phyloP scores from a whole-genome alignment of 1,140 invertebrate genomes.

The Dendrolimus punctatus region DNA sequence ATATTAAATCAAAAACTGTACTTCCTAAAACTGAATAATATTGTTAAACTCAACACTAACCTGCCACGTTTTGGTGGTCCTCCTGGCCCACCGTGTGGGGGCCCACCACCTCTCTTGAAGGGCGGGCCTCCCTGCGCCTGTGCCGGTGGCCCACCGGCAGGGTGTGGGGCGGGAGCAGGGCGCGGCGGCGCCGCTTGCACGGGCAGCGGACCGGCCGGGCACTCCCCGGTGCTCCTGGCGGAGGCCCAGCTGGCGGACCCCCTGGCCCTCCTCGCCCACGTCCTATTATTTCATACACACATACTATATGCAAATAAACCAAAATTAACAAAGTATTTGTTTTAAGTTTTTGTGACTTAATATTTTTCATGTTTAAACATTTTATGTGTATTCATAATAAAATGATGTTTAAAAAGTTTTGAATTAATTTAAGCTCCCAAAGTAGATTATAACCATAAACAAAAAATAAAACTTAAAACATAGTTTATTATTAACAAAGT shows the following conservation, averaged over 20 bases:
- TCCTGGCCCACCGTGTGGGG: constrained; percentile 42
- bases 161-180: constrained; percentile 22
- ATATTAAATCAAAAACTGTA: background rate
- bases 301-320: background rate
- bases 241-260: constrained; percentile 15
- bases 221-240: constrained; percentile 4
- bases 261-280: constrained; percentile 42
- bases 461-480: too few species aligned
- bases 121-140: constrained; percentile 17
- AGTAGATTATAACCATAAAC: too few species aligned
- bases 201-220: constrained; percentile 13
- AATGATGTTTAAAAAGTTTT: too few species aligned
- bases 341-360: too few species aligned
- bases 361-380: too few species aligned
- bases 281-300: constrained; percentile 14
- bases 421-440: too few species aligned
- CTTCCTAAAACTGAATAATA: background rate
- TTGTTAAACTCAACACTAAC: constrained; percentile 17
- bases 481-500: too few species aligned
- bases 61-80: constrained; percentile 57
- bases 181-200: constrained; percentile 20
- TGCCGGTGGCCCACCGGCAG: constrained; percentile 14
- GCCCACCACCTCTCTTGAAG: constrained; percentile 50
- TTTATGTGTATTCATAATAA: too few species aligned
- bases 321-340: too few species aligned